These are phyloP conservation scores for Hassar affinis DNA, from an alignment of 2,113 vertebrate genomes.

Conservation along the genomic window DNA sequence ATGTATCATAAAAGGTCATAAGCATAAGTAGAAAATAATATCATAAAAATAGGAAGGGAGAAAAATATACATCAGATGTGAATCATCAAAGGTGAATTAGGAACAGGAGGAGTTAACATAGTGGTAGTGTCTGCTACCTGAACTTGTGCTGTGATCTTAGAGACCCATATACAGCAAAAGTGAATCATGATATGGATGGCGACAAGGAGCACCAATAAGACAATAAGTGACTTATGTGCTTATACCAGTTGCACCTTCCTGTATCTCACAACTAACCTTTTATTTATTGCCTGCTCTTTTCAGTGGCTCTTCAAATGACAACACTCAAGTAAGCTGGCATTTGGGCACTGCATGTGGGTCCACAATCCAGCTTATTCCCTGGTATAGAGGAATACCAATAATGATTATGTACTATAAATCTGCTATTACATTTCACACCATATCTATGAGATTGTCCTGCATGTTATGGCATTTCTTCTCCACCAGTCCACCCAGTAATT, in stretches of 20 bases:
- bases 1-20: too few species aligned
- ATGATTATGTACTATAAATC: constrained; percentile 25
- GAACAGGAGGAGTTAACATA: too few species aligned
- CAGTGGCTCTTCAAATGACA: constrained; percentile 46
- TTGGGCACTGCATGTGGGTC: constrained; percentile 47
- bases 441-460: constrained; percentile 37
- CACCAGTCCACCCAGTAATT: constrained; percentile 51
- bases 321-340: constrained; percentile 51
- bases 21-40: too few species aligned
- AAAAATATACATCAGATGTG: too few species aligned
- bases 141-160: too few species aligned
- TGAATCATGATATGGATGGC: too few species aligned
- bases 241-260: constrained; percentile 19
- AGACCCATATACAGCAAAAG: too few species aligned
- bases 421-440: constrained; percentile 16
- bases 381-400: background rate
- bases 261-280: constrained; percentile 55
- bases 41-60: too few species aligned
- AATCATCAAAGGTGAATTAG: too few species aligned
- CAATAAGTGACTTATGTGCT: too few species aligned
- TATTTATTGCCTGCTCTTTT: constrained; percentile 35
- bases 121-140: too few species aligned
- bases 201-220: too few species aligned
- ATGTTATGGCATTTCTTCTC: constrained; percentile 53
- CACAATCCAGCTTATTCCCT: background rate